Percentiles rank a stretch among this genome's conserved stretches.
Evolutionary conservation across 2,113 vertebrate species (phyloP).

Genomic region (Petaurus breviceps): DNA sequence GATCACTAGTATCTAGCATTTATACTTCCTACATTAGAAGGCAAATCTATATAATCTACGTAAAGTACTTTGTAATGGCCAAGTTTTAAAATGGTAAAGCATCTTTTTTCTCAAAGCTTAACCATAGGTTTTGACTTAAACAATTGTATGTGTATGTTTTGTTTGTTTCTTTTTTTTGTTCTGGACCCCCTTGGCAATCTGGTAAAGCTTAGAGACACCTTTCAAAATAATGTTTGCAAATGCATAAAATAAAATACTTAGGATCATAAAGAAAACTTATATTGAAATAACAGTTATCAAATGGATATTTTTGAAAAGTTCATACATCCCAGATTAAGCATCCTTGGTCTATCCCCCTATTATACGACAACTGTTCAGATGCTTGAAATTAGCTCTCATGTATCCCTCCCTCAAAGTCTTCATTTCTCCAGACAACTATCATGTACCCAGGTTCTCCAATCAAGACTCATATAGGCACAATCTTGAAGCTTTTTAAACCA

Average conservation of each 20-base stretch:
- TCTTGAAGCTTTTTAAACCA: background rate
- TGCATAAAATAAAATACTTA: background rate
- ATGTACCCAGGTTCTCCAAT: background rate
- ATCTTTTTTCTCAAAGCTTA: background rate
- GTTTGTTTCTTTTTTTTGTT: background rate
- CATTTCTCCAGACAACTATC: background rate
- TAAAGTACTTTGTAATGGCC: background rate
- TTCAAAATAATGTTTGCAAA: background rate
- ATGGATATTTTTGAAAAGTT: background rate
- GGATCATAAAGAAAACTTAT: no score
- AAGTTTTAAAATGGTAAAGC: background rate
- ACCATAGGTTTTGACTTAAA: background rate
- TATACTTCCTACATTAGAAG: background rate
- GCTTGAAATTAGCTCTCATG: background rate
- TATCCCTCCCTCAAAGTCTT: background rate
- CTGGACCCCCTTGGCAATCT: background rate
- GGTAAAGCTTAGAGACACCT: background rate
- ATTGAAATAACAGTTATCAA: no score
- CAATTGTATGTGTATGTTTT: background rate
- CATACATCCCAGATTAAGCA: background rate
- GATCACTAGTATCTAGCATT: background rate
- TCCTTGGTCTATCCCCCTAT: background rate
- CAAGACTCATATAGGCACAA: background rate
- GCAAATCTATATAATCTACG: no score
- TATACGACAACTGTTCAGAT: background rate